A percentile compares a stretch with the other conserved stretches of the same genome.
phyloP scores from a whole-genome alignment of 2,113 vertebrate species.

The Setophaga kirtlandii region DNA sequence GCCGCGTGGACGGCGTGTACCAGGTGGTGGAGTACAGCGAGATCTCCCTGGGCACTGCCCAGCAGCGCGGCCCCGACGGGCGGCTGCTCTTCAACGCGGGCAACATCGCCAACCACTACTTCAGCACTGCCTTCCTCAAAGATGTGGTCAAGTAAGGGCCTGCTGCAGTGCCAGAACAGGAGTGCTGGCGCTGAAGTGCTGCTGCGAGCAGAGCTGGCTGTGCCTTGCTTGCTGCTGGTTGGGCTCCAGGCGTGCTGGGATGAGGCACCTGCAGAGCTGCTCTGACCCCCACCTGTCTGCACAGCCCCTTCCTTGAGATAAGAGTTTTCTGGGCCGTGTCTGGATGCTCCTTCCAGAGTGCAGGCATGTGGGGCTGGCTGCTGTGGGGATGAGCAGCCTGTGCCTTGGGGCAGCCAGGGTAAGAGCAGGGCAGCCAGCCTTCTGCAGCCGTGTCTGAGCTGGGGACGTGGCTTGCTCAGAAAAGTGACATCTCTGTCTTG shows the following conservation, averaged over 20 bases:
- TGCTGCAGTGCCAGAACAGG: not conserved
- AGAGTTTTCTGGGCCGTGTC: rapidly evolving
- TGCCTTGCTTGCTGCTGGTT: not conserved
- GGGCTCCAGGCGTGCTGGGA: not conserved
- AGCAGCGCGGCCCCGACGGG: conserved; percentile 85
- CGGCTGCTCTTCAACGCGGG: conserved; percentile 90
- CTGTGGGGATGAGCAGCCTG: rapidly evolving
- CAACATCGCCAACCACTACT: conserved; percentile 96
- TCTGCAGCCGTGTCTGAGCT: not conserved
- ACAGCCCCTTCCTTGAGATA: not conserved
- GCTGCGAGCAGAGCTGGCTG: rapidly evolving
- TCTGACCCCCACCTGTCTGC: not conserved
- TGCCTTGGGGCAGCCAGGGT: rapidly evolving
- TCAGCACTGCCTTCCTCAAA: conserved; percentile 88
- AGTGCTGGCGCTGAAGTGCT: rapidly evolving
- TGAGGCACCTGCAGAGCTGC: not conserved
- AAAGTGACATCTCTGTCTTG: not conserved
- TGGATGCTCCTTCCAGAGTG: not conserved
- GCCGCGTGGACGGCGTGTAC: conserved; percentile 88
- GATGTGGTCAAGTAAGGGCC: conserved; percentile 87
- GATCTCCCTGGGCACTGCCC: conserved; percentile 89
- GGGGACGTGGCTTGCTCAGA: rapidly evolving
- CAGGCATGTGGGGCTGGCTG: not conserved
- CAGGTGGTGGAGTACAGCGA: conserved; percentile 98
- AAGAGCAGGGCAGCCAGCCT: not conserved